Evolutionary conservation across 2,888 invertebrate species (phyloP).

Genomic region (Campoplex capitator): DNA sequence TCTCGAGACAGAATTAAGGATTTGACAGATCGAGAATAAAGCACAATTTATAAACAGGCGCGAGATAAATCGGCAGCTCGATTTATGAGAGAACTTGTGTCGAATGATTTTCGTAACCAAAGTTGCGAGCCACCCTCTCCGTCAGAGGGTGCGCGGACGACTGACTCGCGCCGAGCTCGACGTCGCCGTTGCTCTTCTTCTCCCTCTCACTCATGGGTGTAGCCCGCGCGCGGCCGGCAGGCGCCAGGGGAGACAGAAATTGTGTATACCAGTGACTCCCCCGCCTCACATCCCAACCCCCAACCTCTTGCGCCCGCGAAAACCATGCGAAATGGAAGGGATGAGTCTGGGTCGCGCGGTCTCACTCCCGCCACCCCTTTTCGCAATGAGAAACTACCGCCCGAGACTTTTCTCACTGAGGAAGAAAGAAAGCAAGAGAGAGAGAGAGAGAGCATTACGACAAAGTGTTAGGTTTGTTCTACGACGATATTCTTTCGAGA

Average conservation of each 20-base stretch:
- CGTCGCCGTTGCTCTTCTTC: constrained; percentile 16
- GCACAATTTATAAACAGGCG: not conserved
- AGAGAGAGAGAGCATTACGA: constrained; percentile 27
- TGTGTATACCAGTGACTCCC: constrained; percentile 64
- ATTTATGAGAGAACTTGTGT: not conserved
- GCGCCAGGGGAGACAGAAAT: constrained; percentile 9
- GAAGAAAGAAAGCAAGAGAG: constrained; percentile 1
- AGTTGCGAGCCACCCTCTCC: constrained; percentile 78
- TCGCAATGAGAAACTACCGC: constrained; percentile 17
- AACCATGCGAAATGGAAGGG: constrained; percentile 22
- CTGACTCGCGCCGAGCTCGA: constrained; percentile 75
- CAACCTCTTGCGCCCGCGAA: constrained; percentile 1
- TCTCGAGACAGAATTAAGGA: not conserved
- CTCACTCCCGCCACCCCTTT: constrained; percentile 1
- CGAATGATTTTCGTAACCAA: not conserved
- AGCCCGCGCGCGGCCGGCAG: constrained; percentile 73
- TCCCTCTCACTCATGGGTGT: constrained; percentile 77
- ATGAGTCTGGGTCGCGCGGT: constrained; percentile 53
- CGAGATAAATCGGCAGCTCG: not conserved
- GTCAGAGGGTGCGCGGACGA: constrained; percentile 83
- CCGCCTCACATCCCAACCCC: not conserved
- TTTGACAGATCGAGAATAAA: not conserved
- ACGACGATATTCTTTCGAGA: constrained; percentile 33
- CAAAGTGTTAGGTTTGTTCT: constrained; percentile 46
- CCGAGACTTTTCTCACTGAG: constrained; percentile 8